A percentile compares a stretch with the other conserved stretches of the same genome.
These are phyloP conservation scores for Saguinus midas DNA, from an alignment of 2,113 vertebrate species.

Conservation along the genomic window DNA sequence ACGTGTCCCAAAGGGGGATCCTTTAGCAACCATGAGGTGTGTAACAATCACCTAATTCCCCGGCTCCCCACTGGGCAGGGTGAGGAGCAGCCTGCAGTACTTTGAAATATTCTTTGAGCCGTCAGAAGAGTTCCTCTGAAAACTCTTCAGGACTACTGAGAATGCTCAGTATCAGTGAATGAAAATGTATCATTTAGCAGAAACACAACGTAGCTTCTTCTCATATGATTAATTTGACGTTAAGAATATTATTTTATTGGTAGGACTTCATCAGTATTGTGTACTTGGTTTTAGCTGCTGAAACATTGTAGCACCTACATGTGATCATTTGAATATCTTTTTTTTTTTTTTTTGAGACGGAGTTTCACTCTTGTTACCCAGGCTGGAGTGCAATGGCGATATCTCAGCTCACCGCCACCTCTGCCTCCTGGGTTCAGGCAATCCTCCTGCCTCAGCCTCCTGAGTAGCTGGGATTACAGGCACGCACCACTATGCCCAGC, in stretches of 20 bases:
- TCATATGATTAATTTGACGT: neutral
- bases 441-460: too few relatives aligned
- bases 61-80: neutral
- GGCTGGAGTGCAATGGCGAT: too few relatives aligned
- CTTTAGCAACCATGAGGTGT: neutral
- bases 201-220: neutral
- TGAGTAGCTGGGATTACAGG: too few relatives aligned
- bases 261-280: neutral
- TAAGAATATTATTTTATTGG: neutral
- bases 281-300: neutral
- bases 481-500: too few relatives aligned
- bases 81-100: slow-evolving; percentile 3
- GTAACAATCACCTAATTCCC: slow-evolving; percentile 30
- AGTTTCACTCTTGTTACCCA: too few relatives aligned
- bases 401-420: too few relatives aligned
- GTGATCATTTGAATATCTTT: neutral
- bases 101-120: slow-evolving; percentile 33
- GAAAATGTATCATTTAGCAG: slow-evolving; percentile 32
- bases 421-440: too few relatives aligned
- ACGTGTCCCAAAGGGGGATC: neutral
- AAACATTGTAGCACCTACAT: neutral
- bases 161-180: neutral
- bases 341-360: neutral
- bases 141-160: neutral
- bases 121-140: slow-evolving; percentile 20